These are phyloP conservation scores for Sebastes trivittatus DNA, from an alignment of 2,797 vertebrate genomes.

Conservation along the genomic window DNA sequence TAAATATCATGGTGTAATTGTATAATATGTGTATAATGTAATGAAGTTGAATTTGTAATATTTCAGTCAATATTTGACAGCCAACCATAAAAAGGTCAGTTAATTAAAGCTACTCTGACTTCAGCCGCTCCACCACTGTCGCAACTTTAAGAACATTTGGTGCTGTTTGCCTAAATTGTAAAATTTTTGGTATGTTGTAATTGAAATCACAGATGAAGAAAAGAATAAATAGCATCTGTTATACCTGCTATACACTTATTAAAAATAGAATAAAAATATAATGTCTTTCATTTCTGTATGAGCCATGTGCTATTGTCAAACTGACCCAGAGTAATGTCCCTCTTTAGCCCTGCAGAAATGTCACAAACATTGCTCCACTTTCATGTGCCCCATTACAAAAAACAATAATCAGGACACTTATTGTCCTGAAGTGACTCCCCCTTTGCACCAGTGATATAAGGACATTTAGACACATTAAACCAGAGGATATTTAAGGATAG, in stretches of 20 bases:
- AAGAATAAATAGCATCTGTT: neutral
- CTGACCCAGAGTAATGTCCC: neutral
- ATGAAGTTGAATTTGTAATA: neutral
- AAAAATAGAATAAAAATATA: no score
- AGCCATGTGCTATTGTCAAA: neutral
- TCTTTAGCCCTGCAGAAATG: neutral
- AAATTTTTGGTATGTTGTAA: neutral
- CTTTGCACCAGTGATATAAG: neutral
- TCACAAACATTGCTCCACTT: neutral
- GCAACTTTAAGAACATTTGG: neutral
- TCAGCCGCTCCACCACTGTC: neutral
- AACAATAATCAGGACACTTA: neutral
- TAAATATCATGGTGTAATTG: neutral
- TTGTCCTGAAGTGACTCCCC: neutral
- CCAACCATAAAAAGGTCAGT: neutral
- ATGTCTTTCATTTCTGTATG: neutral
- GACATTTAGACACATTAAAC: neutral
- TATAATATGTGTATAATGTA: neutral
- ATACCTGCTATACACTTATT: no score
- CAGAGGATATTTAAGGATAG: neutral
- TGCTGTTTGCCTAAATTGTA: neutral
- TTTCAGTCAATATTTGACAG: neutral
- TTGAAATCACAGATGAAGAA: neutral
- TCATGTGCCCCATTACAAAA: neutral
- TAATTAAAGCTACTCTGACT: neutral